These are phyloP conservation scores for Mustelus asterias DNA, from an alignment of 2,113 vertebrate genomes.

Conservation along the genomic window DNA sequence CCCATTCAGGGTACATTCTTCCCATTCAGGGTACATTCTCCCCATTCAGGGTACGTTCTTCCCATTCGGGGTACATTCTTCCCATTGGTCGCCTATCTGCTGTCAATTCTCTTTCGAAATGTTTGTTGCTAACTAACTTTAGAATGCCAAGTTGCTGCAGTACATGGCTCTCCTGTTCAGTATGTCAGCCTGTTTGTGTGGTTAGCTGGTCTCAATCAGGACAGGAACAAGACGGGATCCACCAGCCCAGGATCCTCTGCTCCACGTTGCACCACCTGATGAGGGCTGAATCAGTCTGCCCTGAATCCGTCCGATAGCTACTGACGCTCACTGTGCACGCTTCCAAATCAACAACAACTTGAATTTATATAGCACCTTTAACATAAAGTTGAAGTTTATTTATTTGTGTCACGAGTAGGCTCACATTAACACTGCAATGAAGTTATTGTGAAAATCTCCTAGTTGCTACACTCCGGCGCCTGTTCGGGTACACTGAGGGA, in stretches of 20 bases:
- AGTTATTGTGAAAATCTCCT: no score
- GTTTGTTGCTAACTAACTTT: background rate
- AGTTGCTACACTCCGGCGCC: no score
- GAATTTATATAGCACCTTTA: no score
- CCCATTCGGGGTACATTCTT: conserved; percentile 80
- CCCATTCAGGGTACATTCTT: conserved; percentile 79
- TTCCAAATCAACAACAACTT: background rate
- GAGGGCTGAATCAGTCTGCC: background rate
- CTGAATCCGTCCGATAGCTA: background rate
- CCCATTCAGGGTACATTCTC: conserved; percentile 67
- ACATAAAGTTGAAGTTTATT: no score
- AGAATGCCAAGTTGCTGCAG: background rate
- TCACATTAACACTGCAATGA: no score
- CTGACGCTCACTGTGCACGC: background rate
- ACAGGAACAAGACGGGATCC: background rate
- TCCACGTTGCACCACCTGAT: background rate
- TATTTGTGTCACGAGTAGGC: no score
- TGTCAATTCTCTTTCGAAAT: background rate
- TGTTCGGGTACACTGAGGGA: no score
- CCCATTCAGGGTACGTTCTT: conserved; percentile 78
- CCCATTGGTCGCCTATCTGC: background rate
- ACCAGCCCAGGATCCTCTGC: background rate
- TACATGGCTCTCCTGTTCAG: background rate
- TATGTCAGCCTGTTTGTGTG: background rate
- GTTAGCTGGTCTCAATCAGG: background rate